A percentile compares a stretch with the other conserved stretches of the same genome.
Conservation (phyloP, 2,113 vertebrate species). For the Pheucticus melanocephalus region DNA sequence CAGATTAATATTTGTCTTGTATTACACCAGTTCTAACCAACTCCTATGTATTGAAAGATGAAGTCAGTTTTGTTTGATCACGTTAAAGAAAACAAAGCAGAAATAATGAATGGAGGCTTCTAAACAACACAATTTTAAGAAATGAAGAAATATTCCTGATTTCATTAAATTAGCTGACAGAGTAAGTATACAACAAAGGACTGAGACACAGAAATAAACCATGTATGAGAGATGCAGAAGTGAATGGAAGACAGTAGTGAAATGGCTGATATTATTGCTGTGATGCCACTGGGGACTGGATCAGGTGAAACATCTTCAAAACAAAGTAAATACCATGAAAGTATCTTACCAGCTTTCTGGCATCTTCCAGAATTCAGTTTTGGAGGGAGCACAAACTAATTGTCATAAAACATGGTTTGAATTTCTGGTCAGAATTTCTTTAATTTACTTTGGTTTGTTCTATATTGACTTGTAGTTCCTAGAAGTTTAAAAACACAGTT, state of each 20-base stretch:
- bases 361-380: not conserved
- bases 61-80: not conserved
- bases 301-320: not conserved
- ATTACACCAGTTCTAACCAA: not conserved
- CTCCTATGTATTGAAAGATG: not conserved
- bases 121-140: not conserved
- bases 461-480: not conserved
- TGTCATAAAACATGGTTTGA: not conserved
- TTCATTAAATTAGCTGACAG: not conserved
- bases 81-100: not conserved
- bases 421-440: not conserved
- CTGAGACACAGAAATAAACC: not conserved
- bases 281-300: not conserved
- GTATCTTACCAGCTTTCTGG: not conserved
- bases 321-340: not conserved
- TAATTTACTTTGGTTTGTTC: not conserved
- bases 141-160: not conserved
- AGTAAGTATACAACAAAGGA: not conserved
- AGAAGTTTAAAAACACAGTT: not conserved
- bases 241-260: not conserved
- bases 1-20: not conserved
- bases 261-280: not conserved
- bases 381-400: not conserved
- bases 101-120: not conserved
- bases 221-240: not conserved